Evolutionary conservation across 1,140 invertebrate species (phyloP).

Genomic region (Ceratitis capitata): DNA sequence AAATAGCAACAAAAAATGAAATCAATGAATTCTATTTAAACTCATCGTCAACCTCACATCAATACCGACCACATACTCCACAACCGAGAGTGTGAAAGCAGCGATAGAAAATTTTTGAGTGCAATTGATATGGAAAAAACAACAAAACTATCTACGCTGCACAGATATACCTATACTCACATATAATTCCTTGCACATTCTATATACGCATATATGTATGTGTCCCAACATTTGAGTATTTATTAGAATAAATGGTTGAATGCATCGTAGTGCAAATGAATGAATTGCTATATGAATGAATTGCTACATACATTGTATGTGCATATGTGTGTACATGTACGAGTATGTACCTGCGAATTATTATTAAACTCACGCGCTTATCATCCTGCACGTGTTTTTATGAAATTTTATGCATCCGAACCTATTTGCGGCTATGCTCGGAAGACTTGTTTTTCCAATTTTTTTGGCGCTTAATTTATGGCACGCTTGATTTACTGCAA

Average conservation of each 20-base stretch:
- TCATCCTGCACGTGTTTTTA: neutral
- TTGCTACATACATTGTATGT: neutral
- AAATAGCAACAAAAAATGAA: neutral
- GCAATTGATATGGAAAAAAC: neutral
- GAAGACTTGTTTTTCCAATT: neutral
- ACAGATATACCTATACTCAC: too few species aligned
- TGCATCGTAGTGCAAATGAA: neutral
- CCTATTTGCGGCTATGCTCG: neutral
- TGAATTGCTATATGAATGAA: neutral
- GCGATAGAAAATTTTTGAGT: neutral
- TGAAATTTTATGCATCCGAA: neutral
- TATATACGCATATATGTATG: neutral
- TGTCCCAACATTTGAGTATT: neutral
- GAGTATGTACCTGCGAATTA: neutral
- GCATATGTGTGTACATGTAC: neutral
- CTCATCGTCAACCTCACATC: neutral
- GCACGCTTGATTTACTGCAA: neutral
- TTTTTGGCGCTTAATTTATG: neutral
- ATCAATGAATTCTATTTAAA: neutral
- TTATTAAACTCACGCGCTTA: neutral
- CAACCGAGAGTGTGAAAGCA: neutral
- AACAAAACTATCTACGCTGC: neutral
- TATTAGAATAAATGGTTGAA: neutral
- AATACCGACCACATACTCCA: neutral
- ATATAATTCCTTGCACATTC: too few species aligned